Evolutionary conservation across 2,797 vertebrate genomes (phyloP), one percentile per base, ranked within the genome.

Genomic region (Parotocinclus haroldoi): DNA sequence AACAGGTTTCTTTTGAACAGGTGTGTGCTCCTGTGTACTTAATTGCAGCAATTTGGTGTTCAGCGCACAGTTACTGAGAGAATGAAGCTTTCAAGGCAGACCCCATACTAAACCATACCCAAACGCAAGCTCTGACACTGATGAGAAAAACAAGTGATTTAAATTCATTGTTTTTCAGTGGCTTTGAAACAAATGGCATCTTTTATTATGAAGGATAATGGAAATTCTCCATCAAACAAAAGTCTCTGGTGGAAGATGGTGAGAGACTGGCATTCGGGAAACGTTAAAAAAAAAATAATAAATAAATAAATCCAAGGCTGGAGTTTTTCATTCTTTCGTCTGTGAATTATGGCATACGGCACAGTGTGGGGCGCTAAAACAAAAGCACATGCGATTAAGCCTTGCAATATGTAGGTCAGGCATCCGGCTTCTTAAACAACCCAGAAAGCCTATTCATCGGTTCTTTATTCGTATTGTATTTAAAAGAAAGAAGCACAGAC

Each of bases 351-450:
- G 63, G 57, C 63, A 72, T 69, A 81, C 78, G 74, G 72, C 68
- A 58, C 74, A 69, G 79, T 78, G 79, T 71, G 37, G 17, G 72
- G 73, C 56, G 71, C 61, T 70, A 79, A 88, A 81, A 87, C 82
- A 86, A 79, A 75, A 63, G 64, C 78, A 52, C 16, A 11, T 68
- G 49, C 63, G 13, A 39, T 77, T 73, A 74, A 77, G 71, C 67
- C 71, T 72, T 68, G 69, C 77, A 68, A 65, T 75, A 81, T 79
- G 79, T 79, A 74, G 80, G 70, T 80, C 78, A 80, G 80, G 82
- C 80, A 70, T 84, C 81, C 80, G 65, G 68, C 55, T 66, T 59
- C 52, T 58, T 50, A 66, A 69, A 72, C 50, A 68, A 73, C 74
- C 61, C 68, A 18, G 40, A 53, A 63, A 68, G 68, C 53, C 63